Percentiles rank a stretch among this genome's conserved stretches.
Conservation (phyloP, 2,797 vertebrate species). For the Chaenodraco wilsoni region DNA sequence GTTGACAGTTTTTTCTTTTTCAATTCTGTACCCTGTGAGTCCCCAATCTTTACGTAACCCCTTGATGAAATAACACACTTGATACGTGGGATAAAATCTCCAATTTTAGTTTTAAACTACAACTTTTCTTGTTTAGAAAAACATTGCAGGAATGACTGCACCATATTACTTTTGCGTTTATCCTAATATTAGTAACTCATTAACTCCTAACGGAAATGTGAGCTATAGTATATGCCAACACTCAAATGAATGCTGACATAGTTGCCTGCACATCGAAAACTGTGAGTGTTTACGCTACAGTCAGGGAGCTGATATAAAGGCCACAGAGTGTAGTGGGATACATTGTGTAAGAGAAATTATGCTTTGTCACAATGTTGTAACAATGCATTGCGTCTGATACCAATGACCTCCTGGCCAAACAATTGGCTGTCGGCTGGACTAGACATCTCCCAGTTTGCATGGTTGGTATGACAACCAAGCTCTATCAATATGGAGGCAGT, state of each 20-base stretch:
- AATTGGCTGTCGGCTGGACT: conserved; percentile 43
- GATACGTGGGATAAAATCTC: background rate
- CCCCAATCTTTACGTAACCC: background rate
- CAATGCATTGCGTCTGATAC: conserved; percentile 39
- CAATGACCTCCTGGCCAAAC: conserved; percentile 58
- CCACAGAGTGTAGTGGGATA: conserved; percentile 8
- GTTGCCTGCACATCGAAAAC: background rate
- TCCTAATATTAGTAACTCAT: background rate
- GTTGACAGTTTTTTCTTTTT: too few species aligned
- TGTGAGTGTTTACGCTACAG: background rate
- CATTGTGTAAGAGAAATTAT: conserved; percentile 39
- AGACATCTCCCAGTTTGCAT: conserved; percentile 47
- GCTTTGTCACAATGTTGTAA: conserved; percentile 45
- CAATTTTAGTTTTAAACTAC: background rate
- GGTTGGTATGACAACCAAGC: conserved; percentile 61
- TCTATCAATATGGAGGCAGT: conserved; percentile 51
- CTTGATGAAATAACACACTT: background rate
- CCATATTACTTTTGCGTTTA: background rate
- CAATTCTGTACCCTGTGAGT: too few species aligned
- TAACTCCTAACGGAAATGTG: background rate
- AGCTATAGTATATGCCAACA: background rate
- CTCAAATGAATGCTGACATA: background rate
- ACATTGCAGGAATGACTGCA: background rate
- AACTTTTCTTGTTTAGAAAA: background rate
- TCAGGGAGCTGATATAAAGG: conserved; percentile 25